These are phyloP conservation scores for Lepus americanus DNA, from an alignment of 2,113 vertebrate genomes.

Conservation along the genomic window DNA sequence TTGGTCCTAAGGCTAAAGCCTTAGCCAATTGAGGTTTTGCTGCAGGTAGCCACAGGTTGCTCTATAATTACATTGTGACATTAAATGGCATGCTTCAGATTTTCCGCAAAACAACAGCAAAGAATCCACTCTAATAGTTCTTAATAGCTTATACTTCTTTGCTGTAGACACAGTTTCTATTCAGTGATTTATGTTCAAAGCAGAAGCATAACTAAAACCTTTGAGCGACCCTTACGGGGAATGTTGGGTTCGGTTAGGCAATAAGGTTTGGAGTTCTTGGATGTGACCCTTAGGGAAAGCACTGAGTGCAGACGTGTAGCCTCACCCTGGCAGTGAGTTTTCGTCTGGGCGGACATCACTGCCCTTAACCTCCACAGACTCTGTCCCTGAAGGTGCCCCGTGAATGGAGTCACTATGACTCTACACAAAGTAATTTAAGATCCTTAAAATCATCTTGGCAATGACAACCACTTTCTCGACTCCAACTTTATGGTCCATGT, in stretches of 20 bases:
- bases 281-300: neutral
- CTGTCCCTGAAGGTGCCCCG: too few relatives aligned
- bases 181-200: neutral
- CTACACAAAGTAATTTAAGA: too few relatives aligned
- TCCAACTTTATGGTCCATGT: rapidly evolving
- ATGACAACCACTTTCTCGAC: rapidly evolving
- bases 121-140: neutral
- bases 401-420: too few relatives aligned
- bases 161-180: neutral
- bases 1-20: neutral
- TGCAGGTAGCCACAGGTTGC: neutral
- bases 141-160: neutral
- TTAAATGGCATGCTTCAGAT: neutral
- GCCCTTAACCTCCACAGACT: neutral
- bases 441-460: rapidly evolving
- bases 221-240: neutral
- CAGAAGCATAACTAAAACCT: neutral
- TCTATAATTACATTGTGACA: neutral
- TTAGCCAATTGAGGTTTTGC: neutral
- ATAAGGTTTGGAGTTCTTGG: neutral
- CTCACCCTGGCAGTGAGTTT: neutral
- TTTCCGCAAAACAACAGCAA: neutral
- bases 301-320: too few relatives aligned
- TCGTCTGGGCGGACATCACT: too few relatives aligned
- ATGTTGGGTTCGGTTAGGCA: neutral